Conservation (phyloP, 2,113 vertebrate genomes). For the Silurus glanis region DNA sequence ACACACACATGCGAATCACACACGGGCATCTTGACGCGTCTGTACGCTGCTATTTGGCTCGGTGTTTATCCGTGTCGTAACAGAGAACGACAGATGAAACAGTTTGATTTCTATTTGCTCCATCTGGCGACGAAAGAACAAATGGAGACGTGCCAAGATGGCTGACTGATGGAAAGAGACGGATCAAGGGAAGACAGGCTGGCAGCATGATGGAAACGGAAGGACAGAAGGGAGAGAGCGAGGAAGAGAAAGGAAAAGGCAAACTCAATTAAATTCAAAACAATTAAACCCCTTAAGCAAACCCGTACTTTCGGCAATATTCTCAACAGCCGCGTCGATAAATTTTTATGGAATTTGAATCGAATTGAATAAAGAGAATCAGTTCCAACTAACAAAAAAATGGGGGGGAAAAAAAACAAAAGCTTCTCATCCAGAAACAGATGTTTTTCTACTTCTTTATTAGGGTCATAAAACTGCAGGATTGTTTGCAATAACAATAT, state of each 20-base stretch:
- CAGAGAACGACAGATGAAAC: slow-evolving; percentile 3
- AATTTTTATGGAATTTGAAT: slow-evolving; percentile 17
- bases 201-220: not conserved
- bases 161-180: slow-evolving; percentile 15
- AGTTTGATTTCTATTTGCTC: slow-evolving; percentile 26
- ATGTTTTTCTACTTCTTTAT: not conserved
- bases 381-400: not conserved
- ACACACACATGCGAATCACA: slow-evolving; percentile 1
- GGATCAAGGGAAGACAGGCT: not conserved
- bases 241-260: not conserved
- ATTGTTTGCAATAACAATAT: not conserved
- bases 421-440: not conserved
- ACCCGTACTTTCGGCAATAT: not conserved
- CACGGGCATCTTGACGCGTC: not conserved
- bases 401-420: not conserved
- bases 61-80: not conserved
- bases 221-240: not conserved
- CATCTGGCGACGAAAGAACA: slow-evolving; percentile 17
- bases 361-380: not conserved
- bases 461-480: not conserved
- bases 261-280: not conserved
- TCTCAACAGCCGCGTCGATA: not conserved
- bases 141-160: slow-evolving; percentile 9
- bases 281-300: not conserved
- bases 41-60: not conserved